Conservation (phyloP, 2,797 vertebrate genomes). For the Vespertilio murinus region DNA sequence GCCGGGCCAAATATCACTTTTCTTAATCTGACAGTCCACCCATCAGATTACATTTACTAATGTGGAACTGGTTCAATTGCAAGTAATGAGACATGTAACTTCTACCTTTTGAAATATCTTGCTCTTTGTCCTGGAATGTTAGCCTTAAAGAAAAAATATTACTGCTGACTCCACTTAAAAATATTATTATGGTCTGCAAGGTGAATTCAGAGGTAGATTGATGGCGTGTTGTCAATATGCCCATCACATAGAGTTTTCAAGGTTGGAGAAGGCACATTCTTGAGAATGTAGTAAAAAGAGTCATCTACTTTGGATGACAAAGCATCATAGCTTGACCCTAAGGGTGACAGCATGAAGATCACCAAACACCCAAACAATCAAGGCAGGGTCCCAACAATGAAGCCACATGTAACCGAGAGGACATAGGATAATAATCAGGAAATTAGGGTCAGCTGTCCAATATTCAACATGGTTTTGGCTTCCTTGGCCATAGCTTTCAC, state of each 20-base stretch:
- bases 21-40: background rate
- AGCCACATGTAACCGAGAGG: background rate
- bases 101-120: constrained; percentile 25
- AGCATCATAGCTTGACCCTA: background rate
- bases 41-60: background rate
- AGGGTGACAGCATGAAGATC: background rate
- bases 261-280: background rate
- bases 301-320: background rate
- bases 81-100: background rate
- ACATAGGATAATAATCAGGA: background rate
- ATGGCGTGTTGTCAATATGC: background rate
- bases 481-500: background rate
- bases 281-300: background rate
- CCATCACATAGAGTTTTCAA: background rate
- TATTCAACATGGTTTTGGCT: background rate
- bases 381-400: background rate
- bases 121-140: background rate
- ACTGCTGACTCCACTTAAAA: background rate
- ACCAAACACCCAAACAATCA: background rate
- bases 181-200: background rate
- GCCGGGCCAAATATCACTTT: background rate
- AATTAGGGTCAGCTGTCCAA: background rate
- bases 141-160: background rate
- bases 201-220: background rate
- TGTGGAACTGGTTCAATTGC: background rate